These are phyloP conservation scores for Aldabrachelys gigantea DNA, from an alignment of 2,113 vertebrate genomes.

Conservation along the genomic window DNA sequence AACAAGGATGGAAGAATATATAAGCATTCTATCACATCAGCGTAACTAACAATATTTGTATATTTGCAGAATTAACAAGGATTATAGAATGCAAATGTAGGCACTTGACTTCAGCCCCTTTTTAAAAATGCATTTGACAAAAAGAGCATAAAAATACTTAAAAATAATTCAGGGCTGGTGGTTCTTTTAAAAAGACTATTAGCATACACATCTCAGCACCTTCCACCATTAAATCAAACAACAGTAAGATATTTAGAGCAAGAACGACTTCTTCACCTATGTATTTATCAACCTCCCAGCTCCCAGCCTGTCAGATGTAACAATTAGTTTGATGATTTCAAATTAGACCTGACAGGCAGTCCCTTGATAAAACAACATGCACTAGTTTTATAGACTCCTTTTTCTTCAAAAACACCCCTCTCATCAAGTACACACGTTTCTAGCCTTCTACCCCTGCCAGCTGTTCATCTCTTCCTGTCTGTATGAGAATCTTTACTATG, in stretches of 20 bases:
- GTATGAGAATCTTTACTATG: not conserved
- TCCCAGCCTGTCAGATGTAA: constrained; percentile 57
- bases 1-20: not conserved
- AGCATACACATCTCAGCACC: constrained; percentile 3
- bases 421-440: not conserved
- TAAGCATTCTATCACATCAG: not conserved
- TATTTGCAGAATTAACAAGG: constrained; percentile 2
- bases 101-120: not conserved
- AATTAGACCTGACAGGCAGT: constrained; percentile 80
- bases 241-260: constrained; percentile 6
- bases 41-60: constrained; percentile 10
- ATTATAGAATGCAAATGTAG: constrained; percentile 6
- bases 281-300: constrained; percentile 41
- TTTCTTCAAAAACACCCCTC: constrained; percentile 8
- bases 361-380: constrained; percentile 76
- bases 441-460: not conserved
- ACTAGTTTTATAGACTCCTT: constrained; percentile 61
- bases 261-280: not conserved
- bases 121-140: not conserved
- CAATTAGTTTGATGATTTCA: constrained; percentile 69
- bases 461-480: not conserved
- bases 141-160: constrained; percentile 8
- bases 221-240: constrained; percentile 3
- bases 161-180: not conserved
- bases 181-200: not conserved